A percentile compares a stretch with the other conserved stretches of the same genome.
Conservation (phyloP, 2,797 vertebrate species). For the Acrocephalus scirpaceus region DNA sequence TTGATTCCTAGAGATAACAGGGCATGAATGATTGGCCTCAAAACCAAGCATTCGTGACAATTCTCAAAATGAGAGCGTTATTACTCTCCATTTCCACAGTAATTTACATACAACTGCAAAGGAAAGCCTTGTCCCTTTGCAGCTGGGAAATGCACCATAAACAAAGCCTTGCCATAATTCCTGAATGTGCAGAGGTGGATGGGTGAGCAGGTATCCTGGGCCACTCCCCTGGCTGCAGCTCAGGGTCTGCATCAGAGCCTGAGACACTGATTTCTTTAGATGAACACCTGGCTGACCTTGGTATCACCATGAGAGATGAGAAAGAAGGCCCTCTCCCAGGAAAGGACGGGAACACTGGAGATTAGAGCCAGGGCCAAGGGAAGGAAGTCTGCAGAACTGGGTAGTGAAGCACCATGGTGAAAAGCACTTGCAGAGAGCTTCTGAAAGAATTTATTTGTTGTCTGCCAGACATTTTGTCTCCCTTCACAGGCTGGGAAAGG, state of each 20-base stretch:
- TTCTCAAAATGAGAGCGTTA: background rate
- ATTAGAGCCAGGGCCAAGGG: background rate
- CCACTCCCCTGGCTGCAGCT: background rate
- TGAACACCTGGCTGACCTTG: background rate
- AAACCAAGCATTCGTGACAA: conserved; percentile 10
- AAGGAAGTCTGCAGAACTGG: background rate
- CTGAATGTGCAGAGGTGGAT: rapidly evolving
- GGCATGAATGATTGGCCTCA: conserved; percentile 27
- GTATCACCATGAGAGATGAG: background rate
- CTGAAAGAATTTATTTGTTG: background rate
- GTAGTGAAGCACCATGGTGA: background rate
- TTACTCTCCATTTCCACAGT: conserved; percentile 27
- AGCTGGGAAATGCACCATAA: background rate
- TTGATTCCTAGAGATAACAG: conserved; percentile 44
- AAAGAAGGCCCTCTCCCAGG: background rate
- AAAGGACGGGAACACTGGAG: background rate
- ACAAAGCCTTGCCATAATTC: background rate
- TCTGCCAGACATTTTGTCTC: background rate
- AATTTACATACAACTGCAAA: conserved; percentile 5
- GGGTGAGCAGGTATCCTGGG: background rate
- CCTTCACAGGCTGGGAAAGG: background rate
- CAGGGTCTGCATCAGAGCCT: background rate
- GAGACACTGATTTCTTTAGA: background rate
- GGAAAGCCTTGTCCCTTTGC: background rate
- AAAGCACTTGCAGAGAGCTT: background rate